Evolutionary conservation across 2,113 vertebrate species (phyloP).

Genomic region (Danionella cerebrum): DNA sequence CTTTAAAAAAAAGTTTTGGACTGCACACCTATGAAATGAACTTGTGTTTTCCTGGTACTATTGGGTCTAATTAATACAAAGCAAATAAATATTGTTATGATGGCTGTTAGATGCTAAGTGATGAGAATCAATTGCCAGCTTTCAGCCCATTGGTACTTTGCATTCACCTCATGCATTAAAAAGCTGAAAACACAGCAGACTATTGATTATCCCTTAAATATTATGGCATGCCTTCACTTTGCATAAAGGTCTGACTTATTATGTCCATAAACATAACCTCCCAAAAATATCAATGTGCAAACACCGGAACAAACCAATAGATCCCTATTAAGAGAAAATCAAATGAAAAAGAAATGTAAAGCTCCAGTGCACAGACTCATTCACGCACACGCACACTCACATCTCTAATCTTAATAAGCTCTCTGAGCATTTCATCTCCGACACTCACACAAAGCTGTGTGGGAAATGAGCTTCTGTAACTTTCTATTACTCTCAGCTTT

Average conservation of each 20-base stretch:
- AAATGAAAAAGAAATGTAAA: not conserved
- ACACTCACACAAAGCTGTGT: not conserved
- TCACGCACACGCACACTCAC: not conserved
- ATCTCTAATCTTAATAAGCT: constrained; percentile 3
- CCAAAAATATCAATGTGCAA: not conserved
- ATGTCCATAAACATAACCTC: not conserved
- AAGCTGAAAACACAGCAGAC: too few species aligned
- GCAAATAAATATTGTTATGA: too few species aligned
- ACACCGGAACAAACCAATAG: not conserved
- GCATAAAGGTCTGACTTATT: not conserved
- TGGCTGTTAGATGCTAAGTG: too few species aligned
- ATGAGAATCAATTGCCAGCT: too few species aligned
- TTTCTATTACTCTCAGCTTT: not conserved
- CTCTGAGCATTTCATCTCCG: not conserved
- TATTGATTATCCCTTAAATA: too few species aligned
- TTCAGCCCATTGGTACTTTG: too few species aligned
- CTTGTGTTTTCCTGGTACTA: too few species aligned
- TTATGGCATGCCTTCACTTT: too few species aligned
- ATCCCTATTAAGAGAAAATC: not conserved
- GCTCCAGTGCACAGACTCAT: not conserved
- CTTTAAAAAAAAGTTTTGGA: too few species aligned
- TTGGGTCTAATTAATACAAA: too few species aligned
- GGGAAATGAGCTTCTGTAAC: constrained; percentile 4
- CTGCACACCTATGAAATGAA: too few species aligned
- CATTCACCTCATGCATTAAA: too few species aligned